Percentiles rank a stretch among this genome's conserved stretches.
Evolutionary conservation across 2,888 invertebrate genomes (phyloP).

Genomic region (Oscheius onirici): DNA sequence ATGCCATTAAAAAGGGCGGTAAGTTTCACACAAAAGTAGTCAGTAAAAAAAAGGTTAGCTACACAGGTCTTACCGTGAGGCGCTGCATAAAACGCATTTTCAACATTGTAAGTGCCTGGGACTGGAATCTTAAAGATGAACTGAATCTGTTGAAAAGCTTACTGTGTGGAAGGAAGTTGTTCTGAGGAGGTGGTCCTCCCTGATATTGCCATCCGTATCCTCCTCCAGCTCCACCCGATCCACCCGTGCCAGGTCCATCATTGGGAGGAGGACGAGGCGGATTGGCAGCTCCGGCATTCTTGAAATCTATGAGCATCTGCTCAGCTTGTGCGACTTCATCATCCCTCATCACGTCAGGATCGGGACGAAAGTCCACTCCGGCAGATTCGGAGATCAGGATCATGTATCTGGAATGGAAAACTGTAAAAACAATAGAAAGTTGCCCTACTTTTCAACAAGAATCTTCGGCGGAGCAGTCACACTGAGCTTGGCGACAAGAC

Average conservation of each 20-base stretch:
- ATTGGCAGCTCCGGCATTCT: constrained; percentile 43
- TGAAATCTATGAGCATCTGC: constrained; percentile 71
- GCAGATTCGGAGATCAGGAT: constrained; percentile 96
- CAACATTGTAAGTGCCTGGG: background rate
- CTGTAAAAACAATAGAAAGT: too few relatives aligned
- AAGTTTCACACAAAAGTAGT: too few relatives aligned
- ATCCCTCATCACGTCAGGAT: constrained; percentile 79
- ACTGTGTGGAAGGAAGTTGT: constrained; percentile 4
- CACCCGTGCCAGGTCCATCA: constrained; percentile 26
- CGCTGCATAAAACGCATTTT: constrained; percentile 8
- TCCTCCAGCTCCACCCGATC: constrained; percentile 36
- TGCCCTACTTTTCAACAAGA: constrained; percentile 85
- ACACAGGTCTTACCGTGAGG: constrained; percentile 4
- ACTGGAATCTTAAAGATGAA: constrained; percentile 7
- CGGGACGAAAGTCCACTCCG: constrained; percentile 92
- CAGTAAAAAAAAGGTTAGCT: too few relatives aligned
- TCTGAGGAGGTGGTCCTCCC: background rate
- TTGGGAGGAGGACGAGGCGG: background rate
- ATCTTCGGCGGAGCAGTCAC: constrained; percentile 94
- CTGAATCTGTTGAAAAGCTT: background rate
- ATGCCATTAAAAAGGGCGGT: too few relatives aligned
- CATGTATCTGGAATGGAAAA: constrained; percentile 76
- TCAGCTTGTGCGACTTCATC: constrained; percentile 68
- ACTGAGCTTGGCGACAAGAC: constrained; percentile 87
- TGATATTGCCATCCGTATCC: constrained; percentile 44